Percentiles rank a stretch among this genome's conserved stretches.
Conservation (phyloP, 2,888 invertebrate species). For the Ganaspis brasiliensis region DNA sequence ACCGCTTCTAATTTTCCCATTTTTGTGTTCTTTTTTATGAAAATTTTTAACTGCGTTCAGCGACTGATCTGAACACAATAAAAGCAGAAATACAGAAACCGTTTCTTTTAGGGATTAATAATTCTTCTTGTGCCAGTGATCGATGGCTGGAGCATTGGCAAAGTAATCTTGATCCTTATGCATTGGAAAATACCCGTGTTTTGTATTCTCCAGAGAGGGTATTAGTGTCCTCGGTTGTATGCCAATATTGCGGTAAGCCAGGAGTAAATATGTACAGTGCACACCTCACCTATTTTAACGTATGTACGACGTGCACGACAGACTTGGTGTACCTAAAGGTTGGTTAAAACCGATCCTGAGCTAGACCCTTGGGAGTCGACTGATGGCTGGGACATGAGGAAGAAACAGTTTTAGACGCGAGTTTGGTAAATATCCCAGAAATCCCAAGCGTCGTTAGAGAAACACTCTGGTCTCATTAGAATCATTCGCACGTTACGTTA, state of each 20-base stretch:
- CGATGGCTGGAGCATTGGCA: conserved; percentile 6
- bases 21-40: no score
- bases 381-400: neutral
- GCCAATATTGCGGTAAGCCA: conserved; percentile 53
- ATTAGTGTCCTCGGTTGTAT: conserved; percentile 45
- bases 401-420: conserved; percentile 57
- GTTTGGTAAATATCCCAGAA: conserved; percentile 65
- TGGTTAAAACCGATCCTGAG: conserved; percentile 30
- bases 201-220: conserved; percentile 30
- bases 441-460: conserved; percentile 63
- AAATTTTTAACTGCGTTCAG: no score
- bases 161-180: conserved; percentile 17
- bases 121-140: neutral
- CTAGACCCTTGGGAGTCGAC: conserved; percentile 14
- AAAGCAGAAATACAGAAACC: no score
- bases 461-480: conserved; percentile 55
- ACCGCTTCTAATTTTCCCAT: no score
- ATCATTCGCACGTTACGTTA: conserved; percentile 32
- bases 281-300: conserved; percentile 44
- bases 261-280: conserved; percentile 50
- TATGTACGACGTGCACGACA: conserved; percentile 42
- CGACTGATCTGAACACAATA: no score
- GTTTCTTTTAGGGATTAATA: no score
- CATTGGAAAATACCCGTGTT: conserved; percentile 15
- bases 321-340: conserved; percentile 31